These are phyloP conservation scores for Pristionchus entomophagus DNA, from an alignment of 2,888 invertebrate species.

Conservation along the genomic window DNA sequence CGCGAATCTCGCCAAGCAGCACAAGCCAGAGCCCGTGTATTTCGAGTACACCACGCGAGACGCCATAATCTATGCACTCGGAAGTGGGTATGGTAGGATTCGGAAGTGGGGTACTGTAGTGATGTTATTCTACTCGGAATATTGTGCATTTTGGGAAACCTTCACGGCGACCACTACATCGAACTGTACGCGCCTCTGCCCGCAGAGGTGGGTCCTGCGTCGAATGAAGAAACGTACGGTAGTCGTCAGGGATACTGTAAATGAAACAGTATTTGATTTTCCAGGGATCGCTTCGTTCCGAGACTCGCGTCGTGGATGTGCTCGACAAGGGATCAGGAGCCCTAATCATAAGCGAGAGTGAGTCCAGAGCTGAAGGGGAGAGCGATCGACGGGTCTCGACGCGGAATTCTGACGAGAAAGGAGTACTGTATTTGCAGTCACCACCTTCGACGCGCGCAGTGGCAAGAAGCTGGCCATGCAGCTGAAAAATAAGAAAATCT, in stretches of 20 bases:
- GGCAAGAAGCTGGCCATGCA: constrained; percentile 85
- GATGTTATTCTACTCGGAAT: too few relatives aligned
- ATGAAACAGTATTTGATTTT: too few relatives aligned
- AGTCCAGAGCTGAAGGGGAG: neutral
- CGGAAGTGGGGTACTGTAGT: too few relatives aligned
- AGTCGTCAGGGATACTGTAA: too few relatives aligned
- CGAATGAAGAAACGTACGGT: too few relatives aligned
- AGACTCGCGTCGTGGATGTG: constrained; percentile 85
- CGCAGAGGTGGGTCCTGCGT: neutral
- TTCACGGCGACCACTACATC: constrained; percentile 97
- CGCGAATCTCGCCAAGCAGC: neutral
- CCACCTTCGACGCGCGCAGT: constrained; percentile 83
- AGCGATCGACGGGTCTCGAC: neutral
- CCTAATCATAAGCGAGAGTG: constrained; percentile 86
- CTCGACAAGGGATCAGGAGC: constrained; percentile 94
- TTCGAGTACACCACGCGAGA: constrained; percentile 80
- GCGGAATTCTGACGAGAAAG: neutral
- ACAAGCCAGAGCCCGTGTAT: neutral
- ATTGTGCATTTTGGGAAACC: too few relatives aligned
- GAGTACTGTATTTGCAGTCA: constrained; percentile 79
- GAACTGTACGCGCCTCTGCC: constrained; percentile 79
- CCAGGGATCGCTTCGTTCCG: too few relatives aligned
- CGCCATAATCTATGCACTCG: constrained; percentile 90
- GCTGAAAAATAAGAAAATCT: too few relatives aligned
- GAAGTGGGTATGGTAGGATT: too few relatives aligned